phyloP scores from a whole-genome alignment of 1,140 invertebrate genomes.

The Drosophila melanica region DNA sequence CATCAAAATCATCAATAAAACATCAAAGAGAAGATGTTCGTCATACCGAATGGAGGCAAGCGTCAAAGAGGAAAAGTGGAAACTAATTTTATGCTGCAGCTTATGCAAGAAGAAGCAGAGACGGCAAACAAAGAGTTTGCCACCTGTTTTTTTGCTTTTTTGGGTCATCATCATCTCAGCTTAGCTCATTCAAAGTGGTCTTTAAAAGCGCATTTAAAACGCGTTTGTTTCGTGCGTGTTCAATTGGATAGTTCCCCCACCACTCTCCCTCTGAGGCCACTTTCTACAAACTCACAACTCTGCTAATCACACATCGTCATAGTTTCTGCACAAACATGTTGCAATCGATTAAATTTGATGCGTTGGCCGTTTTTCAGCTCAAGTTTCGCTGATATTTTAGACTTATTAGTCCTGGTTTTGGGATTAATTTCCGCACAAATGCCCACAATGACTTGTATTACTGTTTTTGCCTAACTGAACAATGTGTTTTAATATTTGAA shows the following conservation, averaged over 20 bases:
- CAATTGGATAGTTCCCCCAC: conserved; percentile 43
- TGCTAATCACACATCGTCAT: conserved; percentile 37
- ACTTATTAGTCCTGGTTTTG: conserved; percentile 10
- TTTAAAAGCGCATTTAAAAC: conserved; percentile 74
- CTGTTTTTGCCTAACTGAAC: not conserved
- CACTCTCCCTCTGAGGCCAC: not conserved
- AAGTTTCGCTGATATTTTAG: not conserved
- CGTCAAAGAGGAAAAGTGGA: conserved; percentile 20
- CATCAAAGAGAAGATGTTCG: conserved; percentile 57
- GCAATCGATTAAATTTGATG: conserved; percentile 41
- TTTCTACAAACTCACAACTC: not conserved
- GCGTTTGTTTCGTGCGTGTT: conserved; percentile 58
- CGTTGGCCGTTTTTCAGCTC: conserved; percentile 24
- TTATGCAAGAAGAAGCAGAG: conserved; percentile 9
- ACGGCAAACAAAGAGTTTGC: conserved; percentile 33
- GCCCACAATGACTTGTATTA: conserved; percentile 24
- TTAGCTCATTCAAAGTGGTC: conserved; percentile 25
- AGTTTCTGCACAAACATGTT: conserved; percentile 1
- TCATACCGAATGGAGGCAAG: conserved; percentile 1
- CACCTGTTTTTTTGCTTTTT: conserved; percentile 60
- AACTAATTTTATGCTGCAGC: conserved; percentile 50
- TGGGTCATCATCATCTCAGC: conserved; percentile 53
- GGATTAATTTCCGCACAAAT: conserved; percentile 1
- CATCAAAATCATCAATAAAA: conserved; percentile 73
- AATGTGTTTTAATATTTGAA: conserved; percentile 31